Conservation (phyloP, 2,113 vertebrate species). For the Notechis scutatus region DNA sequence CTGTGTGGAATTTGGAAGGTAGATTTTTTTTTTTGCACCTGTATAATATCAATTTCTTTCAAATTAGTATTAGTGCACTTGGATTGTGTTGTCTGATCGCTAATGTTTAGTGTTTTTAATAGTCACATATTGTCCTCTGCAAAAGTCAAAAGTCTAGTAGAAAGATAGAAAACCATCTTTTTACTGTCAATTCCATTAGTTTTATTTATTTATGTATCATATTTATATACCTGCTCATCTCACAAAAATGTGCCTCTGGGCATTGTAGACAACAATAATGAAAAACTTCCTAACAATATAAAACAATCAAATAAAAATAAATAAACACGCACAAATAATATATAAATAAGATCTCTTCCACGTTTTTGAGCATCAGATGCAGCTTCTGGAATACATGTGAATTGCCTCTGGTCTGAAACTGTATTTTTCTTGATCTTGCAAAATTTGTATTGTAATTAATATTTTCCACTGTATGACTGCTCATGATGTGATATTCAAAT, state of each 20-base stretch:
- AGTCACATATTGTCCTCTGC: neutral
- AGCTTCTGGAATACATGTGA: neutral
- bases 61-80: neutral
- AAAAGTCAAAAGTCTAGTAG: neutral
- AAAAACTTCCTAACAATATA: neutral
- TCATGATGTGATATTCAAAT: neutral
- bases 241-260: neutral
- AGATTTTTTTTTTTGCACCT: neutral
- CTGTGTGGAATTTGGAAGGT: neutral
- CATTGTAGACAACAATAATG: neutral
- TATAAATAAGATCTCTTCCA: neutral
- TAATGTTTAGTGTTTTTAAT: neutral
- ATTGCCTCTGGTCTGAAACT: neutral
- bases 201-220: neutral
- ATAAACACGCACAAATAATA: neutral
- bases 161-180: neutral
- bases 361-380: neutral
- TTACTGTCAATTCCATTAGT: neutral
- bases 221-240: neutral
- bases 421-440: neutral
- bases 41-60: neutral
- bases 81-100: neutral
- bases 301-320: neutral
- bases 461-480: neutral
- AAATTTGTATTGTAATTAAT: neutral